Base-by-base conservation (phyloP, 2,113 vertebrate genomes). In the Erythrocercus mccallii region DNA sequence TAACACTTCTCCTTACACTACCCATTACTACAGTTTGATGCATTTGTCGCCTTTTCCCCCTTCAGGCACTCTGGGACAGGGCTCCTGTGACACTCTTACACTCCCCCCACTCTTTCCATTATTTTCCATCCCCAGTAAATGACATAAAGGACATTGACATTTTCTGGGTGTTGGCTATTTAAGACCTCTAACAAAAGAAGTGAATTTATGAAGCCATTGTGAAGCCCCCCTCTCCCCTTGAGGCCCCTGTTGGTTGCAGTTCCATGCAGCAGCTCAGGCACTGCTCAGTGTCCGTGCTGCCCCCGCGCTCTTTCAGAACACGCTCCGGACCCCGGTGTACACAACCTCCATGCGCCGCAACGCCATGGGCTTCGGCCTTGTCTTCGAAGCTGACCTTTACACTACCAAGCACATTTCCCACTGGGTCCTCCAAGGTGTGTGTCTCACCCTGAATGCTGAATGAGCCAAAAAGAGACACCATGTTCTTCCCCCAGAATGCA, bases 401-500 rank as follows among this genome's bases (percentile, higher is more conserved):
- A 99, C 99, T 4, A 97, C 97, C 1, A 97, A 94, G 89, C 99
- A 99, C 95, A 94, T 98, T 57, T 99, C 99, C 27, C 99, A 99
- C 53, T 99, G 99, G 99, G 99, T 99, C 40, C 98, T 99, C 4
- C 98, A 98, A 74, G 99, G 99, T 0, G 99, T 99, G 25, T 99
- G 99, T 93, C 98, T 99, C 77, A 98, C 98, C 51, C 96, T 99
- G 80, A 99, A 99, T 2, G 70, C 98, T 2, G 99, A 99, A 62
- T 98, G 92, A 98, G 10, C 0, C 2, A 3, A 7, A 23, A 21
- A 3, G 0, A 14, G 66, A 20, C 15, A 27, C 10, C 6, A 0
- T 1, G 3, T 23, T 28, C 11, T 10, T 8, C 14, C 38, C 22
- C 19, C 13, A 8, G 31, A 17, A 24, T 38, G n/a, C 9, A 33